Percentiles rank a stretch among this genome's conserved stretches.
Conservation (phyloP, 2,113 vertebrate species). For the Pholis gunnellus region DNA sequence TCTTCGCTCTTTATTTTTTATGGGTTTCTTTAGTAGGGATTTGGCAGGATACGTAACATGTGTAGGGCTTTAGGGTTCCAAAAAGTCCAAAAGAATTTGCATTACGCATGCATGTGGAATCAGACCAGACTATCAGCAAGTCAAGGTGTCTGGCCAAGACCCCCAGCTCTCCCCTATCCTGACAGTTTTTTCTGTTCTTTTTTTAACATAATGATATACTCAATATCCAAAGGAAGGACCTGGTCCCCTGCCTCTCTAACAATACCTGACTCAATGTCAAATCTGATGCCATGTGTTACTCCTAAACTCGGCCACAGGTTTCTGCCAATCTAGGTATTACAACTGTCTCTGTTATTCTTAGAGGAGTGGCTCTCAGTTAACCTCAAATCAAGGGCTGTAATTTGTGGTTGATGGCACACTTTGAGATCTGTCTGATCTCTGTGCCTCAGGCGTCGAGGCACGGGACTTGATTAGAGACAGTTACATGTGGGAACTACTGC, state of each 20-base stretch:
- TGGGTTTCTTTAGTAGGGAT: conserved; percentile 57
- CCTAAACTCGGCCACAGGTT: conserved; percentile 76
- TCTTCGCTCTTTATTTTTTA: conserved; percentile 66
- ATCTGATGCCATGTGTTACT: conserved; percentile 64
- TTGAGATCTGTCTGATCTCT: conserved; percentile 87
- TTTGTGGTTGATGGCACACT: conserved; percentile 89
- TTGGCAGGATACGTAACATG: conserved; percentile 53
- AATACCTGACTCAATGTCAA: conserved; percentile 59
- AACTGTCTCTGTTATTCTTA: conserved; percentile 84
- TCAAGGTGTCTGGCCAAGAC: conserved; percentile 41
- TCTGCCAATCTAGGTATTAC: conserved; percentile 81
- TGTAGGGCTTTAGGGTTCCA: conserved; percentile 43
- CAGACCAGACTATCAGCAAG: conserved; percentile 39
- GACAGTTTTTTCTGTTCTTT: neutral
- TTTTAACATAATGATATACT: conserved; percentile 19
- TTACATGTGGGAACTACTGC: conserved; percentile 89
- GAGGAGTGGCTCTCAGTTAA: conserved; percentile 87
- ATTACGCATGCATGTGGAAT: conserved; percentile 44
- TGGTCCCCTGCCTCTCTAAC: conserved; percentile 39
- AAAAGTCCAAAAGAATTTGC: conserved; percentile 18
- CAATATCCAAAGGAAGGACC: conserved; percentile 30
- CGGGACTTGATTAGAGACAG: conserved; percentile 89
- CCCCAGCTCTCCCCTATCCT: neutral
- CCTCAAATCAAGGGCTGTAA: conserved; percentile 89
- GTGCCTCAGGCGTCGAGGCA: conserved; percentile 82